phyloP scores from a whole-genome alignment of 1,140 invertebrate species.

The Triops longicaudatus region DNA sequence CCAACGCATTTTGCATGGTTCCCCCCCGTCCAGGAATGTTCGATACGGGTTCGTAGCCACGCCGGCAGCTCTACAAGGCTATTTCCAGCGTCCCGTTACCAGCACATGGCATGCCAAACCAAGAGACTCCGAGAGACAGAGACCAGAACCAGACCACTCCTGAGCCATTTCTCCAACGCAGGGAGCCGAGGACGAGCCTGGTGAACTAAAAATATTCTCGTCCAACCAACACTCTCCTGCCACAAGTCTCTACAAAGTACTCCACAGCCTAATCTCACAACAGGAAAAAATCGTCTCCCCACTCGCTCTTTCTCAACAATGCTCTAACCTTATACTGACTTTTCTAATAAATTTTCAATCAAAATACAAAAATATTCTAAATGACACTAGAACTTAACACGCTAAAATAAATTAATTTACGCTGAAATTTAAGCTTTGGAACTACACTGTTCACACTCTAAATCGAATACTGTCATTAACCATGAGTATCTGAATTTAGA shows the following conservation, averaged over 20 bases:
- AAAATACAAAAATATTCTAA: no score
- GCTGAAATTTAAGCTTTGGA: no score
- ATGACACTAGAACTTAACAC: no score
- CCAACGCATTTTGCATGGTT: not conserved
- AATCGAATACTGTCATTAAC: no score
- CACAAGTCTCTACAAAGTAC: not conserved
- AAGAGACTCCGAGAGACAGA: not conserved
- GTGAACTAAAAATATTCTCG: not conserved
- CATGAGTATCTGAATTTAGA: no score
- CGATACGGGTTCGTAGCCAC: conserved; percentile 9
- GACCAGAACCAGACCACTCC: conserved; percentile 13
- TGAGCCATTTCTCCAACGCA: not conserved
- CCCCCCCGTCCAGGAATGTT: not conserved
- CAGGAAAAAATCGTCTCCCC: no score
- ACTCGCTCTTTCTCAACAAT: no score
- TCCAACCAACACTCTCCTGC: not conserved
- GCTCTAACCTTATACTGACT: no score
- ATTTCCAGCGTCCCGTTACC: not conserved
- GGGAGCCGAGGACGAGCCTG: not conserved
- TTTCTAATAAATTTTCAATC: no score
- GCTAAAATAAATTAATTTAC: no score
- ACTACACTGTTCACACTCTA: no score
- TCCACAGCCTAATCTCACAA: no score
- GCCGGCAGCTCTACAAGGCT: not conserved
- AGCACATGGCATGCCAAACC: conserved; percentile 4